phyloP scores from a whole-genome alignment of 2,888 invertebrate species.

The Neoscelio sp. region DNA sequence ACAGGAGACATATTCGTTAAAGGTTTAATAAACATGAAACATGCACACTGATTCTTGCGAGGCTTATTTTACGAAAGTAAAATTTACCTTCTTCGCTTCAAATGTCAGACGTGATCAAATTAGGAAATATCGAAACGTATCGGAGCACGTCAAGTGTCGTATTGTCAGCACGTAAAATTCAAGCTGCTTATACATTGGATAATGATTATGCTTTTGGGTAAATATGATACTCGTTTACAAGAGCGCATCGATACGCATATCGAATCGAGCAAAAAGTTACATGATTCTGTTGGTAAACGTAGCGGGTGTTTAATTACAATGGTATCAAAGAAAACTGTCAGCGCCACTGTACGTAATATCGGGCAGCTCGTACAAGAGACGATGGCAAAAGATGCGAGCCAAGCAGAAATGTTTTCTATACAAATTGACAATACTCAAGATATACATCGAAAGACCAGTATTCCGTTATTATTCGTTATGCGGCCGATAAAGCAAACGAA shows the following conservation, averaged over 20 bases:
- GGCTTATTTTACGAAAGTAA: too few relatives aligned
- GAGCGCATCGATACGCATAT: conserved; percentile 8
- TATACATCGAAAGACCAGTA: conserved; percentile 36
- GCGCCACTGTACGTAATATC: neutral
- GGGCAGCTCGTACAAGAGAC: neutral
- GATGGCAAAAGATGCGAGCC: conserved; percentile 11
- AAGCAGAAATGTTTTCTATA: conserved; percentile 7
- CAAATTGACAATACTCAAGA: conserved; percentile 36
- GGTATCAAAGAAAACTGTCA: conserved; percentile 11
- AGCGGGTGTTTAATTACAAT: conserved; percentile 11
- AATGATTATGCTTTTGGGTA: conserved; percentile 5
- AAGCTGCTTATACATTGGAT: conserved; percentile 25
- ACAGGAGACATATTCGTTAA: too few relatives aligned
- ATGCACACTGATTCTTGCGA: too few relatives aligned
- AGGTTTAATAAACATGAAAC: too few relatives aligned
- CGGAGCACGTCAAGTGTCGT: too few relatives aligned
- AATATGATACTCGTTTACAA: conserved; percentile 12
- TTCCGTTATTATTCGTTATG: conserved; percentile 19
- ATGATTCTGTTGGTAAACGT: neutral
- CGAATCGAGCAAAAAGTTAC: conserved; percentile 12
- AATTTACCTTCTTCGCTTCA: too few relatives aligned
- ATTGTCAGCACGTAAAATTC: too few relatives aligned
- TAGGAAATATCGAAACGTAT: too few relatives aligned
- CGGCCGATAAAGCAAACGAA: conserved; percentile 7
- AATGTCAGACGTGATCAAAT: conserved; percentile 21